A percentile compares a stretch with the other conserved stretches of the same genome.
Conservation (phyloP, 1,140 invertebrate genomes). For the Drosophila persimilis region DNA sequence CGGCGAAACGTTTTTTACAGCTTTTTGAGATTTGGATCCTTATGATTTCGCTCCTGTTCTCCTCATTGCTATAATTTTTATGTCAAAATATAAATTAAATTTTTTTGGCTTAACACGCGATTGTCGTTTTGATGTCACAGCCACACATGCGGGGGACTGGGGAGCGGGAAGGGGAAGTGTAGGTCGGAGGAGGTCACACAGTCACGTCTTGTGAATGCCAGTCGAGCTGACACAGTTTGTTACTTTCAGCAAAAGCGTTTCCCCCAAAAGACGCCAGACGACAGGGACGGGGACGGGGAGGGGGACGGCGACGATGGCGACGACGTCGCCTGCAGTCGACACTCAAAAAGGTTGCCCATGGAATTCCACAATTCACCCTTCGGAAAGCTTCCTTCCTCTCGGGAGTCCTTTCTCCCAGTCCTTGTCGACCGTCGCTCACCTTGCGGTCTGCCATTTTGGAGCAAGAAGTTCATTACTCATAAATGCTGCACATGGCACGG, state of each 20-base stretch:
- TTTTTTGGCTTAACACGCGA: conserved; percentile 76
- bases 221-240: conserved; percentile 78
- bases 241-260: conserved; percentile 65
- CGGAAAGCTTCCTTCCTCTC: conserved; percentile 31
- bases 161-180: too few relatives aligned
- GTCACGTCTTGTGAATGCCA: conserved; percentile 78
- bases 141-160: conserved; percentile 27
- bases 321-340: conserved; percentile 63
- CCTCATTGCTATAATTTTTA: conserved; percentile 81
- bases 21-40: conserved; percentile 3
- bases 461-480: conserved; percentile 80
- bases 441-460: conserved; percentile 75
- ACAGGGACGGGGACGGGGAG: too few relatives aligned
- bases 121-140: conserved; percentile 78
- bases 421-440: conserved; percentile 58
- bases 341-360: conserved; percentile 66
- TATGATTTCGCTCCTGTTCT: conserved; percentile 23
- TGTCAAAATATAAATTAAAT: conserved; percentile 82
- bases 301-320: neutral
- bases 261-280: neutral
- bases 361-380: conserved; percentile 60
- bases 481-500: conserved; percentile 75
- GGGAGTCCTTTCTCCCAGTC: conserved; percentile 5
- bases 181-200: conserved; percentile 55
- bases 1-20: conserved; percentile 35